These are phyloP conservation scores for Macquaria ambigua DNA, from an alignment of 2,113 vertebrate species.

Conservation along the genomic window DNA sequence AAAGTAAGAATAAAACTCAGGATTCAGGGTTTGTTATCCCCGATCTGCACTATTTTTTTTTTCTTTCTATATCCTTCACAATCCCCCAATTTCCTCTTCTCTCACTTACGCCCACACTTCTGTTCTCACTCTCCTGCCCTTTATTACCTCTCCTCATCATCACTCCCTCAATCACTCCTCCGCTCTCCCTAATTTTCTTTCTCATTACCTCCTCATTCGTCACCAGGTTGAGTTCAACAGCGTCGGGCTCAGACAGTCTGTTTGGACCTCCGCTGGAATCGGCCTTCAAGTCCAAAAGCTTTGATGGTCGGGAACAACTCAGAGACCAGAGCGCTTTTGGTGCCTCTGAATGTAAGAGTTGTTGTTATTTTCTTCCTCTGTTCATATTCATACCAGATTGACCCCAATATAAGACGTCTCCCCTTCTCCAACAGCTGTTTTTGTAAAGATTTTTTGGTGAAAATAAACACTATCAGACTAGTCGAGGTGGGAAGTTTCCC, in stretches of 20 bases:
- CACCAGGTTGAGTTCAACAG: slow-evolving; percentile 79
- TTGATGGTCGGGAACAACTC: slow-evolving; percentile 83
- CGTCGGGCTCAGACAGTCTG: slow-evolving; percentile 82
- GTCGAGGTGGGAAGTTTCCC: neutral
- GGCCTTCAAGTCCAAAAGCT: slow-evolving; percentile 89
- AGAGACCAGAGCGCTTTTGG: slow-evolving; percentile 56
- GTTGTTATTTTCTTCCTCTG: neutral
- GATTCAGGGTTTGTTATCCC: neutral
- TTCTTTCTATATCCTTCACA: neutral
- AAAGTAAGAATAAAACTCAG: too few species aligned
- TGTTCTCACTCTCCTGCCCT: neutral
- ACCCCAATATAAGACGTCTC: neutral
- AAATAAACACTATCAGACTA: neutral
- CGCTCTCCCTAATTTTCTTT: neutral
- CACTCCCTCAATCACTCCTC: neutral
- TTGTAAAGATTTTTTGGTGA: neutral
- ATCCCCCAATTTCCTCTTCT: neutral
- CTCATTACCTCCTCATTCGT: neutral
- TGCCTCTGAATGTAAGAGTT: slow-evolving; percentile 79
- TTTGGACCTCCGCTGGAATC: slow-evolving; percentile 93
- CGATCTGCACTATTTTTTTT: neutral
- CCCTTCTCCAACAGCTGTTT: neutral
- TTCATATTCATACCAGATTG: neutral
- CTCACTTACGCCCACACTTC: neutral
- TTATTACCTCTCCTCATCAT: neutral